Evolutionary conservation across 1,140 invertebrate species (phyloP).

Genomic region (Uloborus diversus): DNA sequence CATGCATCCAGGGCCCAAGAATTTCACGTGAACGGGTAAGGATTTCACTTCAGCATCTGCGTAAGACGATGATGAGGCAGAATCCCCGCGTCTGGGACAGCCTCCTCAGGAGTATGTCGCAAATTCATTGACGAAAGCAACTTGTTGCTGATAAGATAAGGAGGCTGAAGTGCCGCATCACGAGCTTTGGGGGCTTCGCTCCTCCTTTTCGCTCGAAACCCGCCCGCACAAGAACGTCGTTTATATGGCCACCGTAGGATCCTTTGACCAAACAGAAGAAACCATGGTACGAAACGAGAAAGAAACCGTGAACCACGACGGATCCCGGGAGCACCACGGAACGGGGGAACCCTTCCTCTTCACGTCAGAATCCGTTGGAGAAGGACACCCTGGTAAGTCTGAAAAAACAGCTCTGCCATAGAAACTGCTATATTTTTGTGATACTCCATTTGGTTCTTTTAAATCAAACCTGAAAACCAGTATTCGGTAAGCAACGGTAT

Average conservation of each 20-base stretch:
- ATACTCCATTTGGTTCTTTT: no score
- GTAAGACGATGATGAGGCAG: background rate
- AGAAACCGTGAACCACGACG: constrained; percentile 8
- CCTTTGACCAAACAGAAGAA: constrained; percentile 21
- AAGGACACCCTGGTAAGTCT: constrained; percentile 84
- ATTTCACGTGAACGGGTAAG: no score
- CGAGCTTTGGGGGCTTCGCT: background rate
- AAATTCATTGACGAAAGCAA: background rate
- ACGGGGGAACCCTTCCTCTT: constrained; percentile 81
- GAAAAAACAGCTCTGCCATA: no score
- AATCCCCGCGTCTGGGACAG: background rate
- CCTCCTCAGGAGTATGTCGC: background rate
- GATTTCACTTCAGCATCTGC: no score
- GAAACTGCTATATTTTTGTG: no score
- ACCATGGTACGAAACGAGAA: constrained; percentile 42
- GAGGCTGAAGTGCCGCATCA: background rate
- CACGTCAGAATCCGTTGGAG: constrained; percentile 98
- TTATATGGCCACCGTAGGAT: background rate
- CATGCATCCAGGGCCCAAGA: no score
- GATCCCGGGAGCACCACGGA: constrained; percentile 51
- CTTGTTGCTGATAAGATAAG: constrained; percentile 3
- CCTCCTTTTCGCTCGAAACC: background rate
- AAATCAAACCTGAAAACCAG: no score
- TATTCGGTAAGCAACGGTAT: no score
- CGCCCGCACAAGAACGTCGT: background rate